A percentile compares a stretch with the other conserved stretches of the same genome.
phyloP scores from a whole-genome alignment of 2,888 invertebrate genomes.

The Lepas anatifera region DNA sequence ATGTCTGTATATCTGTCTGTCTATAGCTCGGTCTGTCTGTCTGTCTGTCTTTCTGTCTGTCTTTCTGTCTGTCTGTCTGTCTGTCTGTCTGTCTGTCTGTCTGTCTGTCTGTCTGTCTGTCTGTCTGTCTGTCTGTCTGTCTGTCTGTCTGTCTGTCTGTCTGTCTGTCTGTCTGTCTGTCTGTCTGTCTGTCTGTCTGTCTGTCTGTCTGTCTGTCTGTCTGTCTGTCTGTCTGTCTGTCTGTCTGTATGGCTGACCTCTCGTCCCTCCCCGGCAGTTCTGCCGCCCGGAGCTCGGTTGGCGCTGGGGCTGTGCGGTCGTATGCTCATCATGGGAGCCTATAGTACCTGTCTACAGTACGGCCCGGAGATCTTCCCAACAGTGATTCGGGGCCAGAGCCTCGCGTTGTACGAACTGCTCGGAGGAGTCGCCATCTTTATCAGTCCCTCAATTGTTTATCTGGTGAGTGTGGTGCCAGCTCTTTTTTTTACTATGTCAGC shows the following conservation, averaged over 20 bases:
- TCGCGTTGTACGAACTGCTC: conserved; percentile 75
- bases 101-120: background rate
- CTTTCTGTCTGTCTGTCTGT: background rate
- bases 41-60: background rate
- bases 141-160: background rate
- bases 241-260: too few species aligned
- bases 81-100: background rate
- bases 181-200: conserved; percentile 6
- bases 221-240: background rate
- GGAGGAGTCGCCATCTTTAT: conserved; percentile 68
- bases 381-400: conserved; percentile 73
- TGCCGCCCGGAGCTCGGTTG: background rate
- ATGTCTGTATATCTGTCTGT: background rate
- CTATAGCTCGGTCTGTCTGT: background rate
- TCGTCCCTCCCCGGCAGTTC: background rate
- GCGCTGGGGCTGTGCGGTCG: conserved; percentile 62
- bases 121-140: background rate
- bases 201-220: conserved; percentile 6
- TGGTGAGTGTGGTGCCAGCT: conserved; percentile 43
- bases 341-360: conserved; percentile 80
- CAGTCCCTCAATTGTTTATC: conserved; percentile 25
- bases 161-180: background rate
- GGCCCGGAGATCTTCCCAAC: conserved; percentile 78
- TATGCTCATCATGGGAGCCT: conserved; percentile 76
- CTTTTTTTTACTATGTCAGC: too few species aligned